Base-by-base conservation (phyloP, 2,888 invertebrate species). In the Tortrix viridana region DNA sequence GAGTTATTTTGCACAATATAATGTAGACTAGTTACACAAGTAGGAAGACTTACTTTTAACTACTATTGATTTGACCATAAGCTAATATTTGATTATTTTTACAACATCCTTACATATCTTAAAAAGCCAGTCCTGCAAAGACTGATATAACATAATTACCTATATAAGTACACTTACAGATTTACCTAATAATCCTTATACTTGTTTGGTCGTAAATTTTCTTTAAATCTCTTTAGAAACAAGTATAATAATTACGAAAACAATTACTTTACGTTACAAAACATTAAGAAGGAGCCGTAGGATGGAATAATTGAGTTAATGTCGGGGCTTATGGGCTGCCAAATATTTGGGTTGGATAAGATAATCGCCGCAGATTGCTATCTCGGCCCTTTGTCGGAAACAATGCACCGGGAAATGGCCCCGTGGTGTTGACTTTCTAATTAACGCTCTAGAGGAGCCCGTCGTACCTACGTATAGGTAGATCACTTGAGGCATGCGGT, bases 361-460 rank as follows among this genome's bases (percentile, higher is more conserved):
- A 69, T 70, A 69, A 70, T 70, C 67, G 66, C 49, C 46, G 59
- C 46, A 66, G 69, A 69, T 73, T 71, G 66, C 66, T 43, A 47
- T 65, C 61, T 56, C 41, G 57, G 66, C 67, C 23, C 50, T 65
- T 70, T 72, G 70, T 70, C 22, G 49, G 56, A 60, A 67, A 72
- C 67, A 70, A 69, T 69, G 66, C 65, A 55, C 55, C 49, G 65
- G 64, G 46, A 48, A 49, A 65, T 66, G 65, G 65, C 53, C 60
- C 67, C 68, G 65, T 69, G 69, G 60, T 53, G 59, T 54, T 71
- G 71, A 72, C 61, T 65, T 69, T 62, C 68, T 69, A 71, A 72
- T 72, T 71, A 69, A 68, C 65, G 43, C 59, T 43, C 26, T 22
- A 55, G 26, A 44, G 19, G 44, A 54, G 18, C 53, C 1, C 12